Evolutionary conservation across 2,797 vertebrate genomes (phyloP).

Genomic region (Microctenopoma stevenorrisi): DNA sequence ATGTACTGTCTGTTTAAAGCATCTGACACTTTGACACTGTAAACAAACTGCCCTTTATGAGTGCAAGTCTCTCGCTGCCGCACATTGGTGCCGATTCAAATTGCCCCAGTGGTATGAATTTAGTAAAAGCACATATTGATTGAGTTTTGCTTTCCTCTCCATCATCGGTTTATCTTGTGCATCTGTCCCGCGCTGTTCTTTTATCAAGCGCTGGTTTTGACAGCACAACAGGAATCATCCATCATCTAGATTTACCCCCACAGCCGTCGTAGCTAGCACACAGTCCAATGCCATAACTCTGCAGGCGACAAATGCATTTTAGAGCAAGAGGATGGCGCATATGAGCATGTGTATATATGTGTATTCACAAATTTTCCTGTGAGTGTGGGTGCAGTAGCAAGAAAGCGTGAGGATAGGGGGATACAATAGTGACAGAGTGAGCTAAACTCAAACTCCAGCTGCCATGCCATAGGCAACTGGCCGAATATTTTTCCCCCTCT

Average conservation of each 20-base stretch:
- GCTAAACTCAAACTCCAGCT: slow-evolving; percentile 72
- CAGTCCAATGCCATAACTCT: slow-evolving; percentile 76
- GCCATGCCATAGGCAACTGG: slow-evolving; percentile 73
- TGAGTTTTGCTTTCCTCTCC: slow-evolving; percentile 35
- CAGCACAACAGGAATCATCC: slow-evolving; percentile 75
- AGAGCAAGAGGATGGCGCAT: slow-evolving; percentile 27
- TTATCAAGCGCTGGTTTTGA: slow-evolving; percentile 73
- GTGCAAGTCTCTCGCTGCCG: background rate
- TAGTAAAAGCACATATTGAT: slow-evolving; percentile 55
- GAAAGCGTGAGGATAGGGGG: slow-evolving; percentile 29
- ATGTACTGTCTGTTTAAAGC: slow-evolving; percentile 35
- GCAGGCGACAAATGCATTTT: slow-evolving; percentile 70
- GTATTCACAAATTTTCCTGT: slow-evolving; percentile 25
- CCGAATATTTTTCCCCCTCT: slow-evolving; percentile 32
- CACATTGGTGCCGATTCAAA: slow-evolving; percentile 25
- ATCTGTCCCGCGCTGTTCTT: slow-evolving; percentile 66
- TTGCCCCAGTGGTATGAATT: slow-evolving; percentile 22
- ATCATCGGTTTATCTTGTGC: slow-evolving; percentile 59
- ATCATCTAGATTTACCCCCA: slow-evolving; percentile 77
- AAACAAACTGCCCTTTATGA: slow-evolving; percentile 39
- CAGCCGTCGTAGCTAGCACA: slow-evolving; percentile 75
- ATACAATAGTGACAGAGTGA: slow-evolving; percentile 74
- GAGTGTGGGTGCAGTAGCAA: slow-evolving; percentile 38
- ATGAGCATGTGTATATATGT: slow-evolving; percentile 23
- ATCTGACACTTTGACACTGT: slow-evolving; percentile 33